A percentile compares a stretch with the other conserved stretches of the same genome.
Conservation (phyloP, 2,113 vertebrate species). For the Limnothrissa miodon region DNA sequence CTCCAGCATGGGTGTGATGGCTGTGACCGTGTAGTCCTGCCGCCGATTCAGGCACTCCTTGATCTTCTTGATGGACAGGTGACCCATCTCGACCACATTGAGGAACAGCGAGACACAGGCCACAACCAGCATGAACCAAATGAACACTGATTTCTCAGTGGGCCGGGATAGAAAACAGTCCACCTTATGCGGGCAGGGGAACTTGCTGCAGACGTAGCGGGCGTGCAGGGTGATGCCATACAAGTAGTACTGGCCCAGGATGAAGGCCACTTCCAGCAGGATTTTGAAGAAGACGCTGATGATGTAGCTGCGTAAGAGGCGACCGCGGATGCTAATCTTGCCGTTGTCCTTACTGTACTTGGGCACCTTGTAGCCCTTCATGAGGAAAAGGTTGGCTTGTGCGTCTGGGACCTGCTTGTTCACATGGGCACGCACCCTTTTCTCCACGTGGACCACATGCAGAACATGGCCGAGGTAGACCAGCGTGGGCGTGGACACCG, state of each 20-base stretch:
- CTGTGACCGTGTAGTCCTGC: conserved; percentile 70
- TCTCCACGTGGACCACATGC: conserved; percentile 86
- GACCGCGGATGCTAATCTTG: conserved; percentile 83
- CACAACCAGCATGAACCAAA: conserved; percentile 94
- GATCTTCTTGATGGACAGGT: conserved; percentile 83
- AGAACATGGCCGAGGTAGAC: conserved; percentile 93
- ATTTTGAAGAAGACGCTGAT: conserved; percentile 90
- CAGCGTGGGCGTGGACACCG: conserved; percentile 90
- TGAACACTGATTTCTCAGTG: conserved; percentile 94
- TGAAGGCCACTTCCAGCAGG: conserved; percentile 84
- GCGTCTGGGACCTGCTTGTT: conserved; percentile 63
- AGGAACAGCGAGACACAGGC: conserved; percentile 87
- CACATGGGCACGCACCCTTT: conserved; percentile 79
- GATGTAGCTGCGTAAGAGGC: conserved; percentile 87
- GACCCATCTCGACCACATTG: conserved; percentile 86
- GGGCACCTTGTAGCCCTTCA: conserved; percentile 64
- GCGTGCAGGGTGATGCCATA: conserved; percentile 86
- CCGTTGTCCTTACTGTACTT: conserved; percentile 80
- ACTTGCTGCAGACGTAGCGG: conserved; percentile 78
- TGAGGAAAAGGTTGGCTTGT: conserved; percentile 55
- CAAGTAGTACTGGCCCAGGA: conserved; percentile 88
- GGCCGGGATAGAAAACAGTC: conserved; percentile 97
- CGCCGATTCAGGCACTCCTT: conserved; percentile 79
- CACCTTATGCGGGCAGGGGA: conserved; percentile 90
- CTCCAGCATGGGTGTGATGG: conserved; percentile 55